These are phyloP conservation scores for Diuraphis noxia DNA, from an alignment of 1,140 invertebrate species.

Conservation along the genomic window DNA sequence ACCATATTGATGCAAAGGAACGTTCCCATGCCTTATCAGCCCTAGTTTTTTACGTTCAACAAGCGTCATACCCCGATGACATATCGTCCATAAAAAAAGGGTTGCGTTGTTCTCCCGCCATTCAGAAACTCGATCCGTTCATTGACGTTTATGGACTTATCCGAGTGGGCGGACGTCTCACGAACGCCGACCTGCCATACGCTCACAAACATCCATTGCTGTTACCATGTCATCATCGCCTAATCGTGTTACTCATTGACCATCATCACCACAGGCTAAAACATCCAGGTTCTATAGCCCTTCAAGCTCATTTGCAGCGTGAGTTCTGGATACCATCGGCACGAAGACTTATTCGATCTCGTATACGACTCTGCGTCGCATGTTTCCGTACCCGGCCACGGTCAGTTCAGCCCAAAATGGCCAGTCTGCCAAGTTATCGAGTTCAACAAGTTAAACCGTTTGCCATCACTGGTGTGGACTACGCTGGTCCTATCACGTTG, in stretches of 20 bases:
- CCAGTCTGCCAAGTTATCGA: background rate
- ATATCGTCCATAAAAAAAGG: background rate
- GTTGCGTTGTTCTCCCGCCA: background rate
- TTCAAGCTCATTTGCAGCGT: conserved; percentile 4
- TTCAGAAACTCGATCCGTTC: conserved; percentile 28
- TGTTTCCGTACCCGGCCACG: background rate
- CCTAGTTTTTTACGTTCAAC: background rate
- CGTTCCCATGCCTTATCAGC: background rate
- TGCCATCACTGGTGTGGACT: background rate
- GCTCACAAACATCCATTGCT: conserved; percentile 55
- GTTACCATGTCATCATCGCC: conserved; percentile 34
- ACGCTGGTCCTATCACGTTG: conserved; percentile 11
- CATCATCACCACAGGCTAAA: background rate
- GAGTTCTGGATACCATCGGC: conserved; percentile 41
- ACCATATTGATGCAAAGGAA: background rate
- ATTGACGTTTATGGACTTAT: conserved; percentile 41
- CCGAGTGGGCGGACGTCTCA: conserved; percentile 56
- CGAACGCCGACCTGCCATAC: background rate
- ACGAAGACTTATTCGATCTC: background rate
- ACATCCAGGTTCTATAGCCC: background rate
- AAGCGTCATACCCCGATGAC: background rate
- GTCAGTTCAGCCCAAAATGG: background rate
- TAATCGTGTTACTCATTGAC: conserved; percentile 18
- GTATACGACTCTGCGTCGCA: background rate
- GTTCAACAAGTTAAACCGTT: conserved; percentile 24